Percentiles rank a stretch among this genome's conserved stretches.
Conservation (phyloP, 2,113 vertebrate species). For the Limnothrissa miodon region DNA sequence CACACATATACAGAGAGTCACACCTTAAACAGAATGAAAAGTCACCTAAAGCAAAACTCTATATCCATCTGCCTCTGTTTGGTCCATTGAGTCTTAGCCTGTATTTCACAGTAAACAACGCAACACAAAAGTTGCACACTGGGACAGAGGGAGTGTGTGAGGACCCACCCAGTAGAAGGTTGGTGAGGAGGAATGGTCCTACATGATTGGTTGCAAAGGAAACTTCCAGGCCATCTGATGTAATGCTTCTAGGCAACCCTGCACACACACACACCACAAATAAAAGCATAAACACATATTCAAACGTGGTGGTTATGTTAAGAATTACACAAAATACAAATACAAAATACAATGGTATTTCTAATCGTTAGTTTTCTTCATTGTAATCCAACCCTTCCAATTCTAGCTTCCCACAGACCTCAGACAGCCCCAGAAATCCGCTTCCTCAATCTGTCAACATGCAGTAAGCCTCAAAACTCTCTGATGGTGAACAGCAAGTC, state of each 20-base stretch:
- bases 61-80: neutral
- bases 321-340: neutral
- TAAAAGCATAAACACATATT: neutral
- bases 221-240: conserved; percentile 74
- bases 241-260: conserved; percentile 75
- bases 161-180: conserved; percentile 79
- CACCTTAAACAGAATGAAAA: neutral
- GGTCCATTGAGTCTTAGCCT: too few relatives aligned
- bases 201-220: conserved; percentile 82
- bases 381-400: neutral
- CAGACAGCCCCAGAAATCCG: neutral
- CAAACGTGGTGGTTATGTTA: neutral
- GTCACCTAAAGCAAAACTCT: neutral
- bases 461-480: neutral
- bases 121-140: neutral
- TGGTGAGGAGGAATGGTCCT: conserved; percentile 87
- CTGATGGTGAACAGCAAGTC: neutral
- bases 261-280: conserved; percentile 12
- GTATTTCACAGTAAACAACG: neutral
- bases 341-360: neutral
- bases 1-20: neutral
- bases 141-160: neutral
- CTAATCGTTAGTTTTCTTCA: neutral
- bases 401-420: neutral
- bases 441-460: neutral